phyloP scores from a whole-genome alignment of 2,113 vertebrate genomes.

The Urocynchramus pylzowi region DNA sequence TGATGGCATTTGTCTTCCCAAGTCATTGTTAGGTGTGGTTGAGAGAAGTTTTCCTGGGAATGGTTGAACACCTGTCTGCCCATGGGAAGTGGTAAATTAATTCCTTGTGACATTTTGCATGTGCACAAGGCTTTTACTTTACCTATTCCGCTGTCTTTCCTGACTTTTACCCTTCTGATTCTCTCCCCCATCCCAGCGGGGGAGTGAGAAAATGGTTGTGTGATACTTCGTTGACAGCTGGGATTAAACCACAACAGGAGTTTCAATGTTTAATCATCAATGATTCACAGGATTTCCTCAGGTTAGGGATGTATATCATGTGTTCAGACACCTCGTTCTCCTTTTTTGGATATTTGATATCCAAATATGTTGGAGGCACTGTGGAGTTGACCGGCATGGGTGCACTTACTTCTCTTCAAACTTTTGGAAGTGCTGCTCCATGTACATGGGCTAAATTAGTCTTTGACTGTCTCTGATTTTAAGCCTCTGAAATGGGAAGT shows the following conservation, averaged over 20 bases:
- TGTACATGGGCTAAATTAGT: fast-evolving
- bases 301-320: background rate
- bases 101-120: background rate
- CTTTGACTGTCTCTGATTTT: background rate
- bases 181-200: background rate
- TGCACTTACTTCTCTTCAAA: background rate
- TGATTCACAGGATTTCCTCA: background rate
- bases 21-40: background rate
- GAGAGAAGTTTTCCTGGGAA: background rate
- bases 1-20: background rate
- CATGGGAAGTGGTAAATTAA: background rate
- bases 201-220: background rate
- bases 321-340: background rate
- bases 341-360: background rate
- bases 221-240: background rate
- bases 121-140: background rate
- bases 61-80: background rate
- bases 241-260: background rate
- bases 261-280: background rate
- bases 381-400: background rate
- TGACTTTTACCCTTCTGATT: background rate
- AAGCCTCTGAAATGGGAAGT: background rate
- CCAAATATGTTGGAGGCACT: background rate
- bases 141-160: background rate
- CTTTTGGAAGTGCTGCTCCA: background rate